Percentiles rank a stretch among this genome's conserved stretches.
phyloP scores from a whole-genome alignment of 1,140 invertebrate genomes.

The Xylocopa sonorina region DNA sequence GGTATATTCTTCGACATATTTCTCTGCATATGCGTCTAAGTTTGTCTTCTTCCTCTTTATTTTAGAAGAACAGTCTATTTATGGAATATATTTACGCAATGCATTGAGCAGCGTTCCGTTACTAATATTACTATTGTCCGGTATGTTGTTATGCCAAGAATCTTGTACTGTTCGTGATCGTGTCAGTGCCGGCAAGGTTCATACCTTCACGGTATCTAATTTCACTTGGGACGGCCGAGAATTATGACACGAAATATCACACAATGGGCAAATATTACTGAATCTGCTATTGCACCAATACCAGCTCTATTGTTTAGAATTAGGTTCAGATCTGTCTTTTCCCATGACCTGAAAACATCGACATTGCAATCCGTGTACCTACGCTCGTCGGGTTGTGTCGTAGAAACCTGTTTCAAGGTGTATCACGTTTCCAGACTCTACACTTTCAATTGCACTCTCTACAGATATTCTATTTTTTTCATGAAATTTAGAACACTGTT shows the following conservation, averaged over 20 bases:
- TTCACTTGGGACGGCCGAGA: not conserved
- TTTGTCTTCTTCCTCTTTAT: no score
- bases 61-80: not conserved
- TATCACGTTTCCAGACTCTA: not conserved
- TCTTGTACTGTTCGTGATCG: not conserved
- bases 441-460: not conserved
- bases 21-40: conserved; percentile 77
- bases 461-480: not conserved
- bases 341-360: conserved; percentile 2
- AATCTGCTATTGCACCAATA: conserved; percentile 8
- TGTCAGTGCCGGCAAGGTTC: not conserved
- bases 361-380: not conserved
- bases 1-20: conserved; percentile 78
- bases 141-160: conserved; percentile 23
- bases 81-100: conserved; percentile 30
- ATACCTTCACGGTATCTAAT: not conserved
- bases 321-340: not conserved
- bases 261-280: conserved; percentile 15
- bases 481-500: not conserved
- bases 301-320: not conserved
- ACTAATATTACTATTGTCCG: not conserved
- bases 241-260: not conserved
- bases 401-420: conserved; percentile 9
- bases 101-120: conserved; percentile 23
- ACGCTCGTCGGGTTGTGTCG: conserved; percentile 17